Percentiles rank a stretch among this genome's conserved stretches.
Evolutionary conservation across 2,113 vertebrate genomes (phyloP).

Genomic region (Oreocharis arfaki): DNA sequence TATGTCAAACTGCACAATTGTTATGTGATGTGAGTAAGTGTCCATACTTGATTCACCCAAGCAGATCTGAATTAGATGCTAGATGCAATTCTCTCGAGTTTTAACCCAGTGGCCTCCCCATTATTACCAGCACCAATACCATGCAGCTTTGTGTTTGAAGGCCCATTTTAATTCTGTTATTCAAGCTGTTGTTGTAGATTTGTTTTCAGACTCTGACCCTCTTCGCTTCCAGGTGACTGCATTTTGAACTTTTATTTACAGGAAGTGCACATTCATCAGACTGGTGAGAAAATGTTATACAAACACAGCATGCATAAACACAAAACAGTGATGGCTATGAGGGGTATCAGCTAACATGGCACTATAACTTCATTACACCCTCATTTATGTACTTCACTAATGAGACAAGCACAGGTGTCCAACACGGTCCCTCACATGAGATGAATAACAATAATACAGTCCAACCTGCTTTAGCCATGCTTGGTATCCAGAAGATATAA

Average conservation of each 20-base stretch:
- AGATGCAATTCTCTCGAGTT: constrained; percentile 62
- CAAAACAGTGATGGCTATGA: constrained; percentile 55
- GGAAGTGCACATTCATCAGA: constrained; percentile 46
- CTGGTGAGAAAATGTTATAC: constrained; percentile 49
- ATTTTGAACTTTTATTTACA: constrained; percentile 61
- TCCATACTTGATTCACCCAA: constrained; percentile 62
- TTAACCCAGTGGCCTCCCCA: constrained; percentile 67
- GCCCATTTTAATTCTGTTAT: constrained; percentile 62
- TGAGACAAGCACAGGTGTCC: constrained; percentile 68
- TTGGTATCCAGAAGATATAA: constrained; percentile 73
- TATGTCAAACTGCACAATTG: constrained; percentile 68
- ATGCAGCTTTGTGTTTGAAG: constrained; percentile 51
- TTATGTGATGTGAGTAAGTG: constrained; percentile 69
- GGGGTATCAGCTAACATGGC: constrained; percentile 58
- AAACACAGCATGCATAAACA: constrained; percentile 65
- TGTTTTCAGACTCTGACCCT: constrained; percentile 33
- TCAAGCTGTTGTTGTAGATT: constrained; percentile 42
- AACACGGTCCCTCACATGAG: constrained; percentile 63
- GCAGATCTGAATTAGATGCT: constrained; percentile 62
- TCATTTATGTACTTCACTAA: constrained; percentile 65
- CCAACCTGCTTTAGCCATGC: constrained; percentile 75
- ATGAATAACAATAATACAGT: constrained; percentile 71
- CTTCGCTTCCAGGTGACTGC: constrained; percentile 47
- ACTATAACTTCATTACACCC: constrained; percentile 48
- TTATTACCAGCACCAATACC: constrained; percentile 61